Conservation (phyloP, 2,888 invertebrate genomes). For the Acleris holmiana region DNA sequence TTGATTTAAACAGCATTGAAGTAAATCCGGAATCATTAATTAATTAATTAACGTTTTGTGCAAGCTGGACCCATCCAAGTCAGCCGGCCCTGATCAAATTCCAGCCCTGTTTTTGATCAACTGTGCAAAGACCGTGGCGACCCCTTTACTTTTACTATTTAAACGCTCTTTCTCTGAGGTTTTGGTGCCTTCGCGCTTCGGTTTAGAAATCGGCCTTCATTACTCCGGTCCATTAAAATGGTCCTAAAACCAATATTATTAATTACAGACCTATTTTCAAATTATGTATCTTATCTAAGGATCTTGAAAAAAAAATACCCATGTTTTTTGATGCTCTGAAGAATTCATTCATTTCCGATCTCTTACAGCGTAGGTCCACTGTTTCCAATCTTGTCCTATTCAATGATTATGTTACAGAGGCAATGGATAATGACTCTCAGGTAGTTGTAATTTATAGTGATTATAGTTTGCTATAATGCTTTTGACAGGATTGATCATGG, state of each 20-base stretch:
- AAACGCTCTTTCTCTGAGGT: constrained; percentile 21
- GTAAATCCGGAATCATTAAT: no score
- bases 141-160: constrained; percentile 35
- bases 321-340: constrained; percentile 33
- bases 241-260: no score
- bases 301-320: constrained; percentile 37
- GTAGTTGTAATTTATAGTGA: constrained; percentile 33
- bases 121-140: constrained; percentile 34
- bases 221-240: constrained; percentile 38
- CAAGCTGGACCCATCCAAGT: no score
- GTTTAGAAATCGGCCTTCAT: constrained; percentile 39
- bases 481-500: constrained; percentile 32
- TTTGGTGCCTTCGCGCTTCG: constrained; percentile 1
- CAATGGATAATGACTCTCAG: constrained; percentile 15
- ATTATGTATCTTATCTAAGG: constrained; percentile 38
- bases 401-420: constrained; percentile 10
- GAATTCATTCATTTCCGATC: constrained; percentile 29
- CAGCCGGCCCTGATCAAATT: no score
- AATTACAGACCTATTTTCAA: constrained; percentile 42
- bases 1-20: no score
- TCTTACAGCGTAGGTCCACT: no score
- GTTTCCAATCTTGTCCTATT: no score
- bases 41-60: no score
- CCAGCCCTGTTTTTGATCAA: constrained; percentile 34
- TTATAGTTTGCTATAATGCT: constrained; percentile 24